Conservation (phyloP, 2,113 vertebrate genomes). For the Catharus fuscescens region DNA sequence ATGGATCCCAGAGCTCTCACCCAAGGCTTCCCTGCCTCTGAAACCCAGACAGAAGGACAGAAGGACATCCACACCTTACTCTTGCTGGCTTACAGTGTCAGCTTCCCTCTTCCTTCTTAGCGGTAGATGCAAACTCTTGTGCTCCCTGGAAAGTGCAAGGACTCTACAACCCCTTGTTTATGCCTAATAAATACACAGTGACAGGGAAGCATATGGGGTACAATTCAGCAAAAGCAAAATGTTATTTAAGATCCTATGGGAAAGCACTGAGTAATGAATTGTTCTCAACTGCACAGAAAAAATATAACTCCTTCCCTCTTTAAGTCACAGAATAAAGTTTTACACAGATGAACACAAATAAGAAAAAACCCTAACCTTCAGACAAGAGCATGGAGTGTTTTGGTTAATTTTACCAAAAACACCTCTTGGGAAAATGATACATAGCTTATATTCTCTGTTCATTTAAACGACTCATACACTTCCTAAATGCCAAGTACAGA, state of each 20-base stretch:
- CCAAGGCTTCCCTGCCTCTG: background rate
- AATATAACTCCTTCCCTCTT: background rate
- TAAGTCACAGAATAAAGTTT: background rate
- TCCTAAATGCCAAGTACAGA: background rate
- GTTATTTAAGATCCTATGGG: background rate
- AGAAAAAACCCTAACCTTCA: background rate
- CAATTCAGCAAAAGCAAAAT: background rate
- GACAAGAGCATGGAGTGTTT: background rate
- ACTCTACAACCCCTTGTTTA: slow-evolving; percentile 6
- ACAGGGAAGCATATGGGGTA: background rate
- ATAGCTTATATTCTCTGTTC: background rate
- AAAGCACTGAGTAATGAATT: background rate
- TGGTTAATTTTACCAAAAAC: background rate
- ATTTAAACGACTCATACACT: background rate
- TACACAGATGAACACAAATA: background rate
- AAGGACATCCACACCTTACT: background rate
- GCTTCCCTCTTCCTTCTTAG: background rate
- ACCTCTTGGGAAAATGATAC: background rate
- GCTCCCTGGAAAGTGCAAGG: slow-evolving; percentile 2
- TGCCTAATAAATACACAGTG: background rate
- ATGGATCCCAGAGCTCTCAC: background rate
- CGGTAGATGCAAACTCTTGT: slow-evolving; percentile 14
- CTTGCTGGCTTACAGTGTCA: background rate
- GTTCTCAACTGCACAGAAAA: background rate
- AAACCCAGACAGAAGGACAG: background rate